Evolutionary conservation across 2,113 vertebrate genomes (phyloP).

Genomic region (Siphamia tubifer): DNA sequence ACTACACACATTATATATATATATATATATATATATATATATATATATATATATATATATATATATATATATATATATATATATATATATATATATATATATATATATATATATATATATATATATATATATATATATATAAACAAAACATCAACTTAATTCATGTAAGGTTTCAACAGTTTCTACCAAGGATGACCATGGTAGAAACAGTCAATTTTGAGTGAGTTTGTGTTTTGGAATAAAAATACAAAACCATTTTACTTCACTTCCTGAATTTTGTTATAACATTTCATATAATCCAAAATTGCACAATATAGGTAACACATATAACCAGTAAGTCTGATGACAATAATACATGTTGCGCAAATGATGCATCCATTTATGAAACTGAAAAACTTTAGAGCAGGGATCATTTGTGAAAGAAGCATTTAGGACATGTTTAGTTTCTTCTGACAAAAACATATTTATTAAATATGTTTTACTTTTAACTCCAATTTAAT

Average conservation of each 20-base stretch:
- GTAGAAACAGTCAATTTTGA: background rate
- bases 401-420: background rate
- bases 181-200: background rate
- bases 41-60: no score
- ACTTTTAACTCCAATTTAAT: no score
- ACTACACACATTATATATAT: no score
- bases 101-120: no score
- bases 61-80: no score
- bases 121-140: no score
- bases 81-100: no score
- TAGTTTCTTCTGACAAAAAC: background rate
- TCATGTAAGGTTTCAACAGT: background rate
- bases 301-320: background rate
- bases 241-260: background rate
- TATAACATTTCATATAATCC: no score
- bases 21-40: no score
- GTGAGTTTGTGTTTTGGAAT: background rate
- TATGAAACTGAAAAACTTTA: background rate
- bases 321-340: background rate
- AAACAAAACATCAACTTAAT: background rate
- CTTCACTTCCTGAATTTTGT: background rate
- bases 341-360: background rate
- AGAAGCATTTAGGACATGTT: background rate
- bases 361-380: background rate
- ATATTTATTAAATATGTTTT: no score